phyloP scores from a whole-genome alignment of 2,888 invertebrate species.

The Pachydiplax longipennis region DNA sequence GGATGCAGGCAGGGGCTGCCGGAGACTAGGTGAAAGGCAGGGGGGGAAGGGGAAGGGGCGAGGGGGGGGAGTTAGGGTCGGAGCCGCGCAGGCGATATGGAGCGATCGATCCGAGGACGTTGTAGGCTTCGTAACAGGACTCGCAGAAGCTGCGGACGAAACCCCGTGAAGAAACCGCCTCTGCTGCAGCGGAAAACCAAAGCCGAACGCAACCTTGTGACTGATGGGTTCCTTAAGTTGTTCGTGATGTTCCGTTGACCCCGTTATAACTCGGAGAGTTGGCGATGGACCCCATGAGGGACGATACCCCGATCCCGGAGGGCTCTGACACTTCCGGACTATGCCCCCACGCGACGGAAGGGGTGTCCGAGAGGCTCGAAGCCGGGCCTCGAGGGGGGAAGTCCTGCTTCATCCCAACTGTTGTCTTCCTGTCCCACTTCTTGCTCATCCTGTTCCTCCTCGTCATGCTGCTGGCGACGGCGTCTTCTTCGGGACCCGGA shows the following conservation, averaged over 20 bases:
- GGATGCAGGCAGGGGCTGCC: background rate
- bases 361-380: background rate
- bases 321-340: background rate
- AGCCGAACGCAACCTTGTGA: background rate
- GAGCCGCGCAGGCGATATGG: background rate
- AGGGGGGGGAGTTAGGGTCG: background rate
- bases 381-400: background rate
- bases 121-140: background rate
- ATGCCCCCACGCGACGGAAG: background rate
- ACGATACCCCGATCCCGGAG: background rate
- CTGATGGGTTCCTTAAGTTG: background rate
- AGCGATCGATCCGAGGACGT: background rate
- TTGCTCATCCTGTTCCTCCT: constrained; percentile 54
- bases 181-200: background rate
- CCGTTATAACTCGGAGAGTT: background rate
- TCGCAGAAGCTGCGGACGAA: background rate
- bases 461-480: constrained; percentile 49
- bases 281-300: background rate
- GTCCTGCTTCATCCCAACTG: background rate
- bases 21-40: background rate
- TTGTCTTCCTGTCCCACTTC: constrained; percentile 18
- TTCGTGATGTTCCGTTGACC: background rate
- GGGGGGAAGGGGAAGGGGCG: background rate
- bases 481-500: background rate
- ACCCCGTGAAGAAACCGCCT: background rate